Evolutionary conservation across 2,888 invertebrate genomes (phyloP), one percentile per base, ranked within the genome.

Genomic region (Drosophila quasianomalipes): DNA sequence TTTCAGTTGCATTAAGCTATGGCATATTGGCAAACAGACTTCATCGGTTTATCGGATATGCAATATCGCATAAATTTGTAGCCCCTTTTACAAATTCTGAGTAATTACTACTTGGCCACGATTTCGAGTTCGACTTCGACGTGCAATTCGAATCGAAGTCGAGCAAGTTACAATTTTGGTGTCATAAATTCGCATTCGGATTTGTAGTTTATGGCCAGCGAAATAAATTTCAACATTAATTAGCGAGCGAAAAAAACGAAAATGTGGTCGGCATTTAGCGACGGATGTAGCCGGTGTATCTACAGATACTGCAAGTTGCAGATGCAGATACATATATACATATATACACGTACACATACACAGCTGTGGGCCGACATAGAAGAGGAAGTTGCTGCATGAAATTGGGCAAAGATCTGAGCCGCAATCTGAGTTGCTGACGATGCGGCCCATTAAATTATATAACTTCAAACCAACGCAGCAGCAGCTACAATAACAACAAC

Each of bases 211-310:
- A 83, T 67, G 70, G 63, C 55, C 70, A 77, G 70, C 67, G 47
- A 76, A 82, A 81, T 75, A 71, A 57, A 74, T 84, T 82, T 82
- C 89, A 82, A 78, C 87, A 89, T 89, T 88, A 86, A 90, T 89
- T 90, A 90, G 84, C 76, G 63, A 35, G 31, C 47, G 63, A 44
- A 59, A 55, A 71, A 71, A 53, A 41, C 9, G 30, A 62, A 59
- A 68, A 58, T 41, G 58, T 70, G 54, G 44, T 44, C 57, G 70
- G 65, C 68, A 63, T 81, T 79, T 67, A 81, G 62, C 70, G 60
- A 47, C 83, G 83, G 82, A 82, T 79, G 80, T 82, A 73, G 67
- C 47, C 16, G 55, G 57, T 22, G 39, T 52, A 53, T 59, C 47
- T 39, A 51, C 51, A 28, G 51, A 51, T 51, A 51, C 47, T 51